Evolutionary conservation across 2,888 invertebrate genomes (phyloP), one percentile per base, ranked within the genome.

Genomic region (Drosophila parthenogenetica): DNA sequence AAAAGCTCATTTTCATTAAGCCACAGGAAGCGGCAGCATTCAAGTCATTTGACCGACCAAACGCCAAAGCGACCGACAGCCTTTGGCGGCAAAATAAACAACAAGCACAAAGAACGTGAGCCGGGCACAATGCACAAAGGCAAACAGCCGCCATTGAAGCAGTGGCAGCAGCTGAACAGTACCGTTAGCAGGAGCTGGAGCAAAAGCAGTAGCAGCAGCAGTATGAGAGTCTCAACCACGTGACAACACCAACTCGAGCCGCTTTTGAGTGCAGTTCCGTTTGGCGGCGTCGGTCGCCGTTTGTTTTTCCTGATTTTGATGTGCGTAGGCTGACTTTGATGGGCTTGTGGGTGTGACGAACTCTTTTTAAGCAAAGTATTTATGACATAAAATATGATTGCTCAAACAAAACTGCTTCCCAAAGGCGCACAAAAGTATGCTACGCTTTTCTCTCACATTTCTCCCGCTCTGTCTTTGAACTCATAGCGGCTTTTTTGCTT

Each of bases 281-380:
- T 85, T 73, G 43, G 51, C 65, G 66, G 66, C 79, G 62, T 50
- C 71, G 54, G 57, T 46, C 59, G 55, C 46, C 68, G 63, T 69
- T 79, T 59, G 53, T 60, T 55, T 72, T 77, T 69, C 32, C 58
- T 49, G 39, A 57, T 62, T 53, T 43, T 42, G 25, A 42, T 45
- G 53, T 67, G 75, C 79, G 79, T 74, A 67, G 64, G 59, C 68
- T 58, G 32, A 68, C 59, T 45, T 46, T 35, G 17, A 46, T 68
- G 40, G 58, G 48, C 35, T 32, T 59, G 35, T 50, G 29, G 29
- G 25, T 61, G 40, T 64, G 46, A 59, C 57, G 66, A 51, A 77
- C 82, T 81, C 82, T 87, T 87, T 87, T 87, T 89, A 79, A 74
- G 80, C 57, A 59, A 65, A 68, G 72, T 77, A 79, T 79, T 81